Base-by-base conservation (phyloP, 1,140 invertebrate species). In the Stenopsyche tienmushanensis region DNA sequence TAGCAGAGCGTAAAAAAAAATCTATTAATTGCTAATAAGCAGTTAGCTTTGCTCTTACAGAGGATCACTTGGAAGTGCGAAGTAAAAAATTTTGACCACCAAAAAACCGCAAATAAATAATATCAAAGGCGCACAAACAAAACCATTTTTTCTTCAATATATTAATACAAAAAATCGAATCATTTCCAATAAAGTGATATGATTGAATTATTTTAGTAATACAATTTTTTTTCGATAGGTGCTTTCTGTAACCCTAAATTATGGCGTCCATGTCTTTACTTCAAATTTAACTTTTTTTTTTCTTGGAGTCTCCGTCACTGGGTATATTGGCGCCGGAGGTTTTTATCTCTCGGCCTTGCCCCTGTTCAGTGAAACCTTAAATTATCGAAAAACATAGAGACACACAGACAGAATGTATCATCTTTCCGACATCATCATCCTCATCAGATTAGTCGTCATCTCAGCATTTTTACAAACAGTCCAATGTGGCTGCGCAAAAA, bases 1-100 rank as follows among this genome's bases (percentile, higher is more conserved):
- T n/a, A n/a, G n/a, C n/a, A n/a, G n/a, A n/a, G 29, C 13, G 29
- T 34, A 7, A 34, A 34, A 47, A 45, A 60, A 60, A 60, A 57
- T 47, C 49, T 64, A 68, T 68, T 64, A 64, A 64, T 68, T 55
- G 50, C 49, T 68, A 68, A 68, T 68, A 68, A 68, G 66, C 66
- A 54, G 66, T 57, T 68, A 58, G 55, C 52, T 21, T 25, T 54
- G 17, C 3, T 57, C 34, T 57, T 45, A 60, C 25, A 34, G 42
- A 29, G 41, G n/a, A 60, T 25, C 39, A 47, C 57, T 29, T 18
- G 10, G 20, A 60, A 47, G 57, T 60, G 41, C 44, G 15, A 41
- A 34, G 23, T n/a, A 60, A 60, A 24, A 60, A 47, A 26, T 24
- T 10, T 10, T 9, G 34, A 41, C 26, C 53, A 17, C 26, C 17